Evolutionary conservation across 2,888 invertebrate genomes (phyloP), one percentile per base, ranked within the genome.

Genomic region (Artemia sp.): DNA sequence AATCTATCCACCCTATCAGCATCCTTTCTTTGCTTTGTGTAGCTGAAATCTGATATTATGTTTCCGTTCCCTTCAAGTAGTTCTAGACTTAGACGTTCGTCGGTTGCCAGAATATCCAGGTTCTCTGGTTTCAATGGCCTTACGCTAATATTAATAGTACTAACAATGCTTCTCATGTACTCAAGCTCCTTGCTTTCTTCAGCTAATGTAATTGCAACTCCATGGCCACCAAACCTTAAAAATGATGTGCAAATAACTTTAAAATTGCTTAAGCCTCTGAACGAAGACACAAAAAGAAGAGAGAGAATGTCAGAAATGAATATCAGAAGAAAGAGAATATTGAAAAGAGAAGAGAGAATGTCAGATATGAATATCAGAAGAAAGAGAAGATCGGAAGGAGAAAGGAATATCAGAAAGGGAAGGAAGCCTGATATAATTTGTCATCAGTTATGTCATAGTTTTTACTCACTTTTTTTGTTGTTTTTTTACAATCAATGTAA

Each of bases 141-240:
- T 58, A 58, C 10, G n/a, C 24, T 58, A 24, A 58, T 24, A 24
- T 58, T 58, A 19, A 58, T 24, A 10, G 64, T 58, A n/a, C 14
- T 58, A 2, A 58, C 64, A 24, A 58, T 24, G 11, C 64, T 58
- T 58, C 64, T 58, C 8, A 58, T 58, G n/a, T 58, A 24, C 1
- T 58, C 64, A 58, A 58, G 64, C 24, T 58, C 64, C 64, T 58
- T 24, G n/a, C 64, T 24, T 10, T 58, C 64, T n/a, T n/a, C 64
- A 9, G 64, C 64, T n/a, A 58, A 58, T n/a, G 14, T 58, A 58
- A 58, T 58, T 24, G 64, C 64, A 58, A 58, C n/a, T 24, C 64
- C 64, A 58, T 58, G 64, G 24, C 64, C 64, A 24, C 64, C 64
- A 24, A 58, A 58, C 64, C 64, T 58, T 9, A n/a, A 24, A 24